Base-by-base conservation (phyloP, 2,888 invertebrate species). In the Apoderus coryli region DNA sequence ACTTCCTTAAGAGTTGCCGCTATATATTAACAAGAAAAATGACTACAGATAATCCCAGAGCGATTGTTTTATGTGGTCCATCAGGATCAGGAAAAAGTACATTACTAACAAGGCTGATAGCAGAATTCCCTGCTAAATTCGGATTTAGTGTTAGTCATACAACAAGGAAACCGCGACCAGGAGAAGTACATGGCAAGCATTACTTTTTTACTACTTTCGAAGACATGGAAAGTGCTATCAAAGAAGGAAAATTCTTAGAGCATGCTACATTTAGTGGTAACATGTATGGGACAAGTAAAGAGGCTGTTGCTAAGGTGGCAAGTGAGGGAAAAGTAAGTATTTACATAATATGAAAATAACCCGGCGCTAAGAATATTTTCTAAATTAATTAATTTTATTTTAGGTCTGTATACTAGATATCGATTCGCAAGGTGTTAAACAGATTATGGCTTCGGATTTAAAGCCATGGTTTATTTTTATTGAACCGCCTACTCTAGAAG, bases 1-100 rank as follows among this genome's bases (percentile, higher is more conserved):
- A n/a, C n/a, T n/a, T n/a, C n/a, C n/a, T n/a, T n/a, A n/a, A n/a
- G n/a, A n/a, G n/a, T n/a, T n/a, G n/a, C n/a, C n/a, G n/a, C n/a
- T n/a, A n/a, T 3, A 19, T n/a, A 19, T 6, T 19, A 19, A 19
- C 19, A 12, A 12, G 6, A 5, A 27, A 14, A 6, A 27, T 27
- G 27, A 6, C 12, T 9, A 6, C 27, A 7, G 7, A 25, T 14
- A 28, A 29, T 28, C 32, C 29, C 7, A 38, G 41, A 25, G 84
- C 92, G 25, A 62, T 98, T 34, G 88, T 96, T n/a, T 57, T 96
- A 22, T 90, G 89, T 52, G 96, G 96, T 2, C 96, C 96, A 3
- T 92, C 90, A 1, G 96, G 98, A 4, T 80, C 84, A 24, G 96
- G 98, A 0, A 98, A 98, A 58, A 89, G 89, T 50, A 95, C 96